phyloP scores from a whole-genome alignment of 2,888 invertebrate species.

The Antheraea assamensis region DNA sequence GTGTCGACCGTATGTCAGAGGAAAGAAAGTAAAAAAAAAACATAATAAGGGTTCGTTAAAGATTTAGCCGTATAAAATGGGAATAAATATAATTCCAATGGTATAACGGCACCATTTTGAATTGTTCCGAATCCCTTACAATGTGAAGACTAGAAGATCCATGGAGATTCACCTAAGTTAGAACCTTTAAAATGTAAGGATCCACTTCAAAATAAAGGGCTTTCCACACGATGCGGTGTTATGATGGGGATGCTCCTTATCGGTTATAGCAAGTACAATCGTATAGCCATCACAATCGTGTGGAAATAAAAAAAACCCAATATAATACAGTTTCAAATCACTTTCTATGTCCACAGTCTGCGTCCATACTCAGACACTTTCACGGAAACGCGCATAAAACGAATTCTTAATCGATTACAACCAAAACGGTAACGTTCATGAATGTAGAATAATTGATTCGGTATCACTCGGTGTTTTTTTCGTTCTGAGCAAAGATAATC shows the following conservation, averaged over 20 bases:
- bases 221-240: too few relatives aligned
- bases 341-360: slow-evolving; percentile 23
- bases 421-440: slow-evolving; percentile 69
- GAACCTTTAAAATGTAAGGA: too few relatives aligned
- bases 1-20: too few relatives aligned
- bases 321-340: slow-evolving; percentile 22
- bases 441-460: slow-evolving; percentile 68
- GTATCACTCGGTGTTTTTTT: slow-evolving; percentile 44
- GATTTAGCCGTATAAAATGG: too few relatives aligned
- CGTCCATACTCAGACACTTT: slow-evolving; percentile 42
- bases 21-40: too few relatives aligned
- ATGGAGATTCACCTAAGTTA: too few relatives aligned
- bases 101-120: too few relatives aligned
- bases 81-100: too few relatives aligned
- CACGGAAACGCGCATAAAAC: slow-evolving; percentile 70
- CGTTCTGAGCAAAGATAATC: slow-evolving; percentile 35
- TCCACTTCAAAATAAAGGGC: too few relatives aligned
- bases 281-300: neutral
- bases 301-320: neutral
- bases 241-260: neutral
- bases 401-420: slow-evolving; percentile 71
- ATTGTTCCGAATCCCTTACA: too few relatives aligned
- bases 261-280: neutral
- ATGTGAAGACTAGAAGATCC: too few relatives aligned
- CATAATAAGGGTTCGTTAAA: too few relatives aligned